These are phyloP conservation scores for Mamestra configurata DNA, from an alignment of 1,140 invertebrate species.

Conservation along the genomic window DNA sequence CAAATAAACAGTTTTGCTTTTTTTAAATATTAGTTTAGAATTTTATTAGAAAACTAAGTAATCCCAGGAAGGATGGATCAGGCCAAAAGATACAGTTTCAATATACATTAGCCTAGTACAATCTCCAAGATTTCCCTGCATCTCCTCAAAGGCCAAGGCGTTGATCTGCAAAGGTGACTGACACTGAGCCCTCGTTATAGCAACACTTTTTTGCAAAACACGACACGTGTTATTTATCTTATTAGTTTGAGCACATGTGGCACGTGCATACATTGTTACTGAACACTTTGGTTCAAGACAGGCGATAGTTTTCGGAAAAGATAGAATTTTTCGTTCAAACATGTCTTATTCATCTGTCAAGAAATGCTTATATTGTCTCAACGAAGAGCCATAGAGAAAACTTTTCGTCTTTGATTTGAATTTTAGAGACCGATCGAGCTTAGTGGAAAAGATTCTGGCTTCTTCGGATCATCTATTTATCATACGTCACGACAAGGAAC, in stretches of 20 bases:
- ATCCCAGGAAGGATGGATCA: no score
- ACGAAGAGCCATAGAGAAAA: no score
- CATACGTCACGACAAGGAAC: no score
- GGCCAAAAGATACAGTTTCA: no score
- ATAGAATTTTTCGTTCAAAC: not conserved
- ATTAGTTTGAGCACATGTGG: constrained; percentile 34
- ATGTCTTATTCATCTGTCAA: not conserved
- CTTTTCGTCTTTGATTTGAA: no score
- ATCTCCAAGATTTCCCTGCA: not conserved
- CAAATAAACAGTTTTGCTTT: no score
- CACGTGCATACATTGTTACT: constrained; percentile 18
- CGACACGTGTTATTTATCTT: constrained; percentile 24
- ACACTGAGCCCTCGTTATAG: constrained; percentile 23
- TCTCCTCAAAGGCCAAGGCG: not conserved
- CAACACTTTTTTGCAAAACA: not conserved
- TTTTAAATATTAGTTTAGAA: no score
- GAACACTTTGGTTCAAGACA: not conserved
- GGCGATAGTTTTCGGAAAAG: not conserved
- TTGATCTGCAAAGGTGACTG: constrained; percentile 15
- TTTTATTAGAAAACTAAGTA: no score
- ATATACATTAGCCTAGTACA: not conserved
- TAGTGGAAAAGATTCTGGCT: no score
- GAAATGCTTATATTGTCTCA: no score
- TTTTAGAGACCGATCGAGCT: no score
- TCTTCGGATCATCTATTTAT: no score